Conservation (phyloP, 2,797 vertebrate species). For the Chloroceryle inda region DNA sequence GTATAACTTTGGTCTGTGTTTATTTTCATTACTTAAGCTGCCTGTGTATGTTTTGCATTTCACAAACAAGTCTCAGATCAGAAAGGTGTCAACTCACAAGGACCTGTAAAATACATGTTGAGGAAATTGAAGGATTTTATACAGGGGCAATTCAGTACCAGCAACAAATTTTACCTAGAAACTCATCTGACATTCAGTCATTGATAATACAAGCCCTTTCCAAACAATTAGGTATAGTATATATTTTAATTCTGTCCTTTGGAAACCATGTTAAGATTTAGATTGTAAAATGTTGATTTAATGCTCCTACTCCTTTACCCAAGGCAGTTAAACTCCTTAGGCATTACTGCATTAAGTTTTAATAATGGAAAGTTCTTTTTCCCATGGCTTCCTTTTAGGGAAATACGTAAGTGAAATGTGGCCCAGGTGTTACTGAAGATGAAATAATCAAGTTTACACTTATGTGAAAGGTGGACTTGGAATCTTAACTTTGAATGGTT, state of each 20-base stretch:
- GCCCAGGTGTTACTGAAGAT: not conserved
- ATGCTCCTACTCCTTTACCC: not conserved
- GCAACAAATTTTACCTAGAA: not conserved
- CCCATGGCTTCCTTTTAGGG: not conserved
- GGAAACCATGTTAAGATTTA: not conserved
- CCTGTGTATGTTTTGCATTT: not conserved
- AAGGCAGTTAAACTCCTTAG: not conserved
- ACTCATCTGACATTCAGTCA: not conserved
- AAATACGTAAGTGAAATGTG: not conserved
- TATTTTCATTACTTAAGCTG: not conserved
- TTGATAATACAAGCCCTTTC: not conserved
- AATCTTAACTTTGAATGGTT: not conserved
- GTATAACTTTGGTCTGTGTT: not conserved
- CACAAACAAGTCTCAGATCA: not conserved
- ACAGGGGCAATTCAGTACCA: not conserved
- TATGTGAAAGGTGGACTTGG: not conserved
- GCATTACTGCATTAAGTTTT: not conserved
- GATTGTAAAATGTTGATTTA: not conserved
- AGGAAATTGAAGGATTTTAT: not conserved
- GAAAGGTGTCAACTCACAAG: not conserved
- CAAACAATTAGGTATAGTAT: not conserved
- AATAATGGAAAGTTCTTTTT: not conserved
- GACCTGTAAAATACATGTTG: not conserved
- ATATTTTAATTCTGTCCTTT: not conserved
- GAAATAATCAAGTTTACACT: not conserved